Conservation (phyloP, 2,797 vertebrate species). For the Staurois parvus region DNA sequence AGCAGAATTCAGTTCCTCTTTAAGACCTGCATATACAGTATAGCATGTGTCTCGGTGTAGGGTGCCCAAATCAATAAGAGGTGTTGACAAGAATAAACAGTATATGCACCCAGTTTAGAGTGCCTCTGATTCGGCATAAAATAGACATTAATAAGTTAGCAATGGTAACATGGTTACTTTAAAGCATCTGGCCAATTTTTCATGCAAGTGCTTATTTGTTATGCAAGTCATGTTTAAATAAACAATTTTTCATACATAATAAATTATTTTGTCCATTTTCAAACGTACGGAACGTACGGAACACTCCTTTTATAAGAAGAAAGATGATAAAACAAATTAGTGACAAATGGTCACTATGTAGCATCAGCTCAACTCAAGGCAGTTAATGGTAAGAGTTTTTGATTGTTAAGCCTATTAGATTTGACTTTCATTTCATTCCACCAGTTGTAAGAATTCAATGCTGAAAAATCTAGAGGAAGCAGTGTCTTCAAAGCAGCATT, state of each 20-base stretch:
- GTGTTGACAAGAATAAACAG: neutral
- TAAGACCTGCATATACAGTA: neutral
- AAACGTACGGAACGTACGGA: conserved; percentile 14
- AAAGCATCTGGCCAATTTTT: neutral
- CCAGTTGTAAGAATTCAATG: conserved; percentile 48
- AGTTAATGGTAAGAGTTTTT: conserved; percentile 64
- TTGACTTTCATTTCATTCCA: conserved; percentile 24
- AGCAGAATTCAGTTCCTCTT: neutral
- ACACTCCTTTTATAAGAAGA: conserved; percentile 30
- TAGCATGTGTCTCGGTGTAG: neutral
- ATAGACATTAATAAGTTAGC: neutral
- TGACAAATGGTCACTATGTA: conserved; percentile 66
- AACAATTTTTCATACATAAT: neutral
- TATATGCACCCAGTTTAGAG: neutral
- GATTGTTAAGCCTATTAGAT: conserved; percentile 58
- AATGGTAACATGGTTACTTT: neutral
- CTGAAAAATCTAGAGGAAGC: conserved; percentile 50
- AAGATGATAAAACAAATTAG: conserved; percentile 3
- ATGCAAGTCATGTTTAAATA: neutral
- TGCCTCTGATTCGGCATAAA: neutral
- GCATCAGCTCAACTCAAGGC: conserved; percentile 65
- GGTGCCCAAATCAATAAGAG: neutral
- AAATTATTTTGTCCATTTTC: neutral
- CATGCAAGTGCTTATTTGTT: neutral
- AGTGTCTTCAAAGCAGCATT: conserved; percentile 65